These are phyloP conservation scores for Gymnoscopelus microlampas DNA, from an alignment of 2,797 vertebrate species.

Conservation along the genomic window DNA sequence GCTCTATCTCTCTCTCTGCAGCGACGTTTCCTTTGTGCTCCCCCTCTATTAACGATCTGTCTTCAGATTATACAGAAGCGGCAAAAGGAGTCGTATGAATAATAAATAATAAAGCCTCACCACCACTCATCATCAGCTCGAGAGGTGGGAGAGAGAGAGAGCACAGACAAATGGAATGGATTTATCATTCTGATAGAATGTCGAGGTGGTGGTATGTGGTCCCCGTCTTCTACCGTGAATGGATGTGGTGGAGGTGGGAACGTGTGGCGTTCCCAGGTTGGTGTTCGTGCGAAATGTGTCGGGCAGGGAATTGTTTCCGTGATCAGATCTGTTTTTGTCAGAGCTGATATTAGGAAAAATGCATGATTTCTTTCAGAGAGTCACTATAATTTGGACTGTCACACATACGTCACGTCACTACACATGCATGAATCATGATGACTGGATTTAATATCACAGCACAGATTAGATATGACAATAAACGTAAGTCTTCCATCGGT, in stretches of 20 bases:
- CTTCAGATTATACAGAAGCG: conserved; percentile 30
- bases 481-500: background rate
- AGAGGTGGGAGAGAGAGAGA: conserved; percentile 33
- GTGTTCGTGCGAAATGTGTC: too few species aligned
- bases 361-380: too few species aligned
- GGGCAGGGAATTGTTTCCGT: too few species aligned
- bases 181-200: too few species aligned
- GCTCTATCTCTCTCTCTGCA: conserved; percentile 3
- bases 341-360: too few species aligned
- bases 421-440: background rate
- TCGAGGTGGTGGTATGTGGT: too few species aligned
- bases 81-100: conserved; percentile 27
- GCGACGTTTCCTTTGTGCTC: conserved; percentile 30
- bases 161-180: conserved; percentile 11
- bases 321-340: too few species aligned
- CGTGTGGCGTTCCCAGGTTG: too few species aligned
- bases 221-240: too few species aligned
- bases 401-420: background rate
- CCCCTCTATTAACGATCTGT: conserved; percentile 34
- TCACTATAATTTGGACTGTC: too few species aligned
- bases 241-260: too few species aligned
- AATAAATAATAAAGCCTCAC: conserved; percentile 43
- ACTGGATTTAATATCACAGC: background rate
- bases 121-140: conserved; percentile 26
- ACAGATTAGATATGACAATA: background rate